These are phyloP conservation scores for Maconellicoccus hirsutus DNA, from an alignment of 1,140 invertebrate species.

Conservation along the genomic window DNA sequence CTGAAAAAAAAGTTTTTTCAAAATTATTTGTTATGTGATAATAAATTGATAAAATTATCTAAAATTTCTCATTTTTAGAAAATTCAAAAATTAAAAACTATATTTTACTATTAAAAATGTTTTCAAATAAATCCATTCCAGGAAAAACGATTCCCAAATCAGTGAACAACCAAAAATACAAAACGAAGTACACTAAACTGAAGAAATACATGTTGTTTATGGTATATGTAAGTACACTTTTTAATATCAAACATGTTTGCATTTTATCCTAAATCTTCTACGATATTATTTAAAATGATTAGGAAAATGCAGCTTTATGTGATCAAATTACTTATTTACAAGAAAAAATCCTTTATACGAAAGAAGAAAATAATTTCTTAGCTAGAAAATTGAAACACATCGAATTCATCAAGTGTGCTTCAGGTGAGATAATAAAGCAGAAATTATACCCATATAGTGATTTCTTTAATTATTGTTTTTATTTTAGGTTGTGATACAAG, in stretches of 20 bases:
- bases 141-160: background rate
- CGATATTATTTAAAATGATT: background rate
- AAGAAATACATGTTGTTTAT: conserved; percentile 6
- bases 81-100: background rate
- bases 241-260: background rate
- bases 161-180: background rate
- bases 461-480: background rate
- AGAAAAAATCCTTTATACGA: conserved; percentile 7
- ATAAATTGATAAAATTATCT: too few species aligned
- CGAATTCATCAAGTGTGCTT: background rate
- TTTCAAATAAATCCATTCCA: background rate
- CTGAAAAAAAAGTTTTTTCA: too few species aligned
- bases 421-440: background rate
- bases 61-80: background rate
- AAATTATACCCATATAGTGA: background rate
- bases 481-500: background rate
- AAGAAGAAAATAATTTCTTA: conserved; percentile 10
- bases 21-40: too few species aligned
- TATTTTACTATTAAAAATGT: too few species aligned
- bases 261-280: background rate
- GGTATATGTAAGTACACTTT: conserved; percentile 6
- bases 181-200: background rate
- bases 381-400: conserved; percentile 10
- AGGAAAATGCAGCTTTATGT: conserved; percentile 16
- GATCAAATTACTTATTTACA: conserved; percentile 20